Evolutionary conservation across 1,140 invertebrate genomes (phyloP).

Genomic region (Drosophila micromelanica): DNA sequence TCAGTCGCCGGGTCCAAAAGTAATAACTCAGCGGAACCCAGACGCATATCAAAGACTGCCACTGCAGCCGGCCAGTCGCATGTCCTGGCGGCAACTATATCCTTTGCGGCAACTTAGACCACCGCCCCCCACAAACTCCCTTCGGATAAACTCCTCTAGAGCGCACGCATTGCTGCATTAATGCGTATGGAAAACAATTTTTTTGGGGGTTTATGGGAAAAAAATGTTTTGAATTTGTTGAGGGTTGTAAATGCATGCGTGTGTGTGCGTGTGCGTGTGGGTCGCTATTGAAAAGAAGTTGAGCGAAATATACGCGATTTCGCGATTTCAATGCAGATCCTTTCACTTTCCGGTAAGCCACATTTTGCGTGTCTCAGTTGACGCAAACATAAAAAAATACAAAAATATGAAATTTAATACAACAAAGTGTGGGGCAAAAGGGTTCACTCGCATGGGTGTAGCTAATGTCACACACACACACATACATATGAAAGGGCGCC

Average conservation of each 20-base stretch:
- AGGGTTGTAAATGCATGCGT: constrained; percentile 46
- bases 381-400: constrained; percentile 47
- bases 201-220: constrained; percentile 26
- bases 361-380: constrained; percentile 76
- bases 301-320: constrained; percentile 34
- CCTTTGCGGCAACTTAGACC: not conserved
- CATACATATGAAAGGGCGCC: no score
- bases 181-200: constrained; percentile 81
- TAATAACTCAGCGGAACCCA: constrained; percentile 21
- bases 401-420: constrained; percentile 59
- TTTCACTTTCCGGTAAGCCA: constrained; percentile 69
- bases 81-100: not conserved
- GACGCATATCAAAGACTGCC: constrained; percentile 30
- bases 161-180: constrained; percentile 77
- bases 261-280: constrained; percentile 23
- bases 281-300: constrained; percentile 43
- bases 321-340: constrained; percentile 56
- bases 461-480: constrained; percentile 42
- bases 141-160: not conserved
- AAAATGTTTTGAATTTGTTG: constrained; percentile 55
- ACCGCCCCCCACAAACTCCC: no score
- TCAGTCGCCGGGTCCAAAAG: constrained; percentile 22
- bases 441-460: constrained; percentile 46
- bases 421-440: constrained; percentile 33
- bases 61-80: constrained; percentile 1